Evolutionary conservation across 2,888 invertebrate species (phyloP).

Genomic region (Epinotia ramella): DNA sequence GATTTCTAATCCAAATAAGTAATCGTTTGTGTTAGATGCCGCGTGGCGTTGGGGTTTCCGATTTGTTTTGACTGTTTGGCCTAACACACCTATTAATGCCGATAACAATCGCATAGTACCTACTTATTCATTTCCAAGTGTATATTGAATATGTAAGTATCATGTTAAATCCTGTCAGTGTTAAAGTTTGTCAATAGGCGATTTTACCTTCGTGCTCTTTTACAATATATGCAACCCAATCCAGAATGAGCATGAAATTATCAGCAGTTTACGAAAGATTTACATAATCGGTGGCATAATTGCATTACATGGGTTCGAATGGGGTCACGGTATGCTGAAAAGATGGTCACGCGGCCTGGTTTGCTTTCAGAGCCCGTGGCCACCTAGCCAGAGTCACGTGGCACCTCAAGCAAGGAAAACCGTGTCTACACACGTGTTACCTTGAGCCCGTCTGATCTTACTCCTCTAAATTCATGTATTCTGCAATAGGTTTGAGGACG

Average conservation of each 20-base stretch:
- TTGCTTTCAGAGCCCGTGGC: slow-evolving; percentile 20
- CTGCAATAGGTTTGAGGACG: slow-evolving; percentile 61
- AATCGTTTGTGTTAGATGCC: too few species aligned
- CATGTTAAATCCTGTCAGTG: not conserved
- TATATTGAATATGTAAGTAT: not conserved
- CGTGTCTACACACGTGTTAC: slow-evolving; percentile 64
- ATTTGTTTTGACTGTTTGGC: too few species aligned
- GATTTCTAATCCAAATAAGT: too few species aligned
- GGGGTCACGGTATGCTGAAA: slow-evolving; percentile 29
- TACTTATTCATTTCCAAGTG: too few species aligned
- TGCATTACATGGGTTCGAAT: slow-evolving; percentile 15
- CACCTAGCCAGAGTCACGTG: slow-evolving; percentile 25
- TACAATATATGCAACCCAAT: slow-evolving; percentile 4
- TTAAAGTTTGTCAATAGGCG: not conserved
- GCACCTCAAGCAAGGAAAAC: slow-evolving; percentile 37
- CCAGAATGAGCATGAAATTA: slow-evolving; percentile 11
- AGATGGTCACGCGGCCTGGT: slow-evolving; percentile 32
- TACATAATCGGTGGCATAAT: slow-evolving; percentile 8
- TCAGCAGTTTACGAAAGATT: slow-evolving; percentile 16
- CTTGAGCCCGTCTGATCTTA: slow-evolving; percentile 57
- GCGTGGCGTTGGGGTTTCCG: too few species aligned
- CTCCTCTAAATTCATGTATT: slow-evolving; percentile 66
- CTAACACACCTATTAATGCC: too few species aligned
- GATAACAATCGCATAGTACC: too few species aligned
- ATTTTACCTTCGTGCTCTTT: not conserved